Percentiles rank a stretch among this genome's conserved stretches.
Conservation (phyloP, 2,888 invertebrate species). For the Brachypterus glaber region DNA sequence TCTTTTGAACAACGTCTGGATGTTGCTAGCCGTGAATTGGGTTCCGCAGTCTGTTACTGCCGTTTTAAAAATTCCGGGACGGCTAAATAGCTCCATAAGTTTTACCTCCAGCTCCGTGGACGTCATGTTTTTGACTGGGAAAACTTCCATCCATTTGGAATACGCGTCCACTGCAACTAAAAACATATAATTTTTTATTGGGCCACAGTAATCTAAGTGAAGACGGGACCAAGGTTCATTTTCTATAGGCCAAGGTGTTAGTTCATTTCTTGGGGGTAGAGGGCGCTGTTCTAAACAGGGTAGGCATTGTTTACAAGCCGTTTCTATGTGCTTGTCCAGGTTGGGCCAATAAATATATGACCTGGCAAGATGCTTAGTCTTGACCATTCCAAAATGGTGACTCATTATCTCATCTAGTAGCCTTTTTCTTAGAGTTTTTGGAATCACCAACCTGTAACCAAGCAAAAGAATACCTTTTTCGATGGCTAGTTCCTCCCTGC, state of each 20-base stretch:
- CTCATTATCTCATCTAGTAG: constrained; percentile 5
- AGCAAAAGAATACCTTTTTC: background rate
- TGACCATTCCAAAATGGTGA: constrained; percentile 7
- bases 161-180: background rate
- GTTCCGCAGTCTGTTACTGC: background rate
- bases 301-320: background rate
- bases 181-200: background rate
- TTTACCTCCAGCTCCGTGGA: background rate
- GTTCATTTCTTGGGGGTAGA: background rate
- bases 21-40: background rate
- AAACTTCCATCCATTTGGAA: background rate
- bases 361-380: constrained; percentile 5
- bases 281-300: background rate
- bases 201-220: background rate
- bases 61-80: background rate
- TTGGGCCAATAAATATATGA: constrained; percentile 4
- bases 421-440: background rate
- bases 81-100: background rate
- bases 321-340: background rate
- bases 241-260: background rate
- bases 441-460: constrained; percentile 7
- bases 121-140: background rate
- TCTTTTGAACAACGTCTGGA: background rate
- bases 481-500: constrained; percentile 3
- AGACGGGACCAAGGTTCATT: background rate